phyloP scores from a whole-genome alignment of 2,888 invertebrate species.

The Euphydryas editha region DNA sequence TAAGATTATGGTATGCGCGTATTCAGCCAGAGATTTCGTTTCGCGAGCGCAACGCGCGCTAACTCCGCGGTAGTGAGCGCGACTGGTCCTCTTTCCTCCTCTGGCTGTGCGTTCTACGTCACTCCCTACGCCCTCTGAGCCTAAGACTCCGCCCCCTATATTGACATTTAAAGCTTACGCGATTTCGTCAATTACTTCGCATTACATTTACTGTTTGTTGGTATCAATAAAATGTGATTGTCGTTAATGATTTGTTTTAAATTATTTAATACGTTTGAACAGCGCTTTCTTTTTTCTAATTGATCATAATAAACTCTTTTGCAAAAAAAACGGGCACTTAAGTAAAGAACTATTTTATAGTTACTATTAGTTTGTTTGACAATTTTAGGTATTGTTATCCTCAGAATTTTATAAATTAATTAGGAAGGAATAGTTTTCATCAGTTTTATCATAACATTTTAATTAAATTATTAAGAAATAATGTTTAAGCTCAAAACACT shows the following conservation, averaged over 20 bases:
- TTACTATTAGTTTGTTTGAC: too few species aligned
- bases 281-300: not conserved
- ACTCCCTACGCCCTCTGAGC: constrained; percentile 77
- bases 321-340: too few species aligned
- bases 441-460: too few species aligned
- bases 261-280: constrained; percentile 31
- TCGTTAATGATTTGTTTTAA: constrained; percentile 59
- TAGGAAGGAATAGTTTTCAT: too few species aligned
- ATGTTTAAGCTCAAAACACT: too few species aligned
- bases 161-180: constrained; percentile 44
- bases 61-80: constrained; percentile 68
- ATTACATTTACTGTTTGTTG: constrained; percentile 65
- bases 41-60: constrained; percentile 63
- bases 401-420: too few species aligned
- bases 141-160: constrained; percentile 62
- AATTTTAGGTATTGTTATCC: too few species aligned
- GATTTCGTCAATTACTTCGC: constrained; percentile 62
- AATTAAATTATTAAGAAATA: too few species aligned
- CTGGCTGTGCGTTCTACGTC: constrained; percentile 56
- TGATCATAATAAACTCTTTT: not conserved
- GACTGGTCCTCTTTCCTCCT: constrained; percentile 78
- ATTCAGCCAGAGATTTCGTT: constrained; percentile 41
- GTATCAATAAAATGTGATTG: constrained; percentile 75
- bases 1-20: constrained; percentile 38
- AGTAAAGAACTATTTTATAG: too few species aligned